phyloP scores from a whole-genome alignment of 2,113 vertebrate genomes.

The Laticauda laticaudata region DNA sequence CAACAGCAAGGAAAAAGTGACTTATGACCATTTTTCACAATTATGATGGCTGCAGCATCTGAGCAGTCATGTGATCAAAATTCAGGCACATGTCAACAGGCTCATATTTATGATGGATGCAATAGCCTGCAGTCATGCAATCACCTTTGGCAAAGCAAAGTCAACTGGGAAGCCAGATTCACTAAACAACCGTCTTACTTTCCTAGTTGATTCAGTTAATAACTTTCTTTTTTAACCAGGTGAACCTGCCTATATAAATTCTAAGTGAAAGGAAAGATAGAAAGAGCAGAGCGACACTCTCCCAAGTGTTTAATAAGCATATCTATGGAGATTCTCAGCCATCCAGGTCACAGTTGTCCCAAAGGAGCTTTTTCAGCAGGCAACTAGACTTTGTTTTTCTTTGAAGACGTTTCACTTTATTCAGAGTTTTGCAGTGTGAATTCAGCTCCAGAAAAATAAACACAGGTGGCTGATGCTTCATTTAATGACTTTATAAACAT shows the following conservation, averaged over 20 bases:
- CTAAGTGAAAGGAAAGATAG: not conserved
- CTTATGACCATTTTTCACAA: not conserved
- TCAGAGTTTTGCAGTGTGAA: too few species aligned
- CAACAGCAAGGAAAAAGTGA: not conserved
- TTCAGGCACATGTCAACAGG: not conserved
- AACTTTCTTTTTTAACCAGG: not conserved
- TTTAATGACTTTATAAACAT: too few species aligned
- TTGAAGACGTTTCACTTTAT: not conserved
- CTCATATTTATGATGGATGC: not conserved
- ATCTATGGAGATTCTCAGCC: not conserved
- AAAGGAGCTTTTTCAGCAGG: not conserved
- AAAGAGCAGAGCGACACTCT: not conserved
- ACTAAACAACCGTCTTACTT: not conserved
- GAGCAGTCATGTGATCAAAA: not conserved
- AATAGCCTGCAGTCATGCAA: not conserved
- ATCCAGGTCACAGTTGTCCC: not conserved
- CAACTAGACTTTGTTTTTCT: not conserved
- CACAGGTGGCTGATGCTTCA: too few species aligned
- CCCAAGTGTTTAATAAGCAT: not conserved
- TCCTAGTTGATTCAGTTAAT: not conserved
- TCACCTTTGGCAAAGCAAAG: not conserved
- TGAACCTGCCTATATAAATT: not conserved
- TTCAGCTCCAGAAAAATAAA: too few species aligned
- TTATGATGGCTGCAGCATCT: not conserved
- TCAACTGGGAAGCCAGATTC: not conserved